These are phyloP conservation scores for Pluvialis apricaria DNA, from an alignment of 2,113 vertebrate genomes.

Conservation along the genomic window DNA sequence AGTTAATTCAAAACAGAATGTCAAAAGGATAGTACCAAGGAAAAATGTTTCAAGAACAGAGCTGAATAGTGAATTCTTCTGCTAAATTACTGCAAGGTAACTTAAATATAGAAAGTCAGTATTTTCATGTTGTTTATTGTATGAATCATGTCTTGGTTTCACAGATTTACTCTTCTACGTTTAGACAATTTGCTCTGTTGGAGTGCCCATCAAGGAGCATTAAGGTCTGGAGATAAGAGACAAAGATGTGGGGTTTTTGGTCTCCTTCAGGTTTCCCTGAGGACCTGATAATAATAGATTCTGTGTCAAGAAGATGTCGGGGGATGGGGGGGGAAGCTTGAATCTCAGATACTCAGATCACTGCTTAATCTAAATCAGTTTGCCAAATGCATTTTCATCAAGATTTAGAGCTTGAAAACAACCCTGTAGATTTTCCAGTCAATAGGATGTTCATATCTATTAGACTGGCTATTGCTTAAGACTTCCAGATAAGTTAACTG, in stretches of 20 bases:
- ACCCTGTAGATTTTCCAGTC: neutral
- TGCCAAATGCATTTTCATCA: neutral
- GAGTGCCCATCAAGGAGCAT: neutral
- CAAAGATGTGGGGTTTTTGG: neutral
- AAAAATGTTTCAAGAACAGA: neutral
- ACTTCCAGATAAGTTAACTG: neutral
- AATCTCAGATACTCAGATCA: neutral
- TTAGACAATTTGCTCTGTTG: neutral
- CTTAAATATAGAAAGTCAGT: neutral
- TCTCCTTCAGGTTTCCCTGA: neutral
- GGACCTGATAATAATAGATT: neutral
- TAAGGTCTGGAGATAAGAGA: neutral
- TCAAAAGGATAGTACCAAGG: neutral
- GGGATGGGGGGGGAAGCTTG: neutral
- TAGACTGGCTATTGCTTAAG: neutral
- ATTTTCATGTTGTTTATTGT: neutral
- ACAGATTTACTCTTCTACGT: neutral
- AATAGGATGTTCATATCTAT: neutral
- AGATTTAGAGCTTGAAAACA: neutral
- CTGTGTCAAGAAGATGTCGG: neutral
- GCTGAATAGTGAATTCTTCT: neutral
- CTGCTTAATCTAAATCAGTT: neutral
- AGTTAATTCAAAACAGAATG: neutral
- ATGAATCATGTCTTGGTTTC: neutral
- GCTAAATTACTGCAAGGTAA: neutral